phyloP scores from a whole-genome alignment of 2,888 invertebrate genomes.

The Smittia aterrima region DNA sequence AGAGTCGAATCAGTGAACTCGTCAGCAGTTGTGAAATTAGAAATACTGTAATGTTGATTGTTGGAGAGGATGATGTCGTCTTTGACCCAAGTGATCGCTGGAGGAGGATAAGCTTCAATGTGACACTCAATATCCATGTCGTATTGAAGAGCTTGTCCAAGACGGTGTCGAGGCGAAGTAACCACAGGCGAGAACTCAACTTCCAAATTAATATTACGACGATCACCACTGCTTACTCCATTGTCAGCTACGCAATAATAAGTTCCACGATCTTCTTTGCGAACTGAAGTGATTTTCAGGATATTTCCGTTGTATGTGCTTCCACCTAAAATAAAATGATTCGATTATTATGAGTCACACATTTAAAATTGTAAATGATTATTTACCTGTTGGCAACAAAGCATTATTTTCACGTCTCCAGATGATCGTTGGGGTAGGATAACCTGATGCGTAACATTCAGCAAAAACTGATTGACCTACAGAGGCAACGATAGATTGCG shows the following conservation, averaged over 20 bases:
- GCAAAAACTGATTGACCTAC: conserved; percentile 65
- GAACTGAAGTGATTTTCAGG: conserved; percentile 71
- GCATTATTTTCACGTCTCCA: conserved; percentile 94
- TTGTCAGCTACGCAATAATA: conserved; percentile 93
- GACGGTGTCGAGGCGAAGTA: conserved; percentile 74
- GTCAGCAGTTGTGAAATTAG: conserved; percentile 87
- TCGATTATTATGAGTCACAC: too few species aligned
- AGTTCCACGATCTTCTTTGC: conserved; percentile 87
- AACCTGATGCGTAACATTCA: conserved; percentile 87
- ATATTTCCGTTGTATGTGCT: conserved; percentile 69
- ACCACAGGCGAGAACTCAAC: conserved; percentile 88
- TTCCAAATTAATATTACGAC: conserved; percentile 84
- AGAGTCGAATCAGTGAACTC: conserved; percentile 89
- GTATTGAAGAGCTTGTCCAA: conserved; percentile 84
- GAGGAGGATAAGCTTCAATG: conserved; percentile 91
- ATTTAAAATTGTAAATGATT: background rate
- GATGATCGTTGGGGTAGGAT: conserved; percentile 78
- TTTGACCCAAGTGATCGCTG: conserved; percentile 88
- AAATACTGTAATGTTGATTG: conserved; percentile 88
- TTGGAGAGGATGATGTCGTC: conserved; percentile 78
- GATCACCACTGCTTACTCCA: conserved; percentile 79
- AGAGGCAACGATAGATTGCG: conserved; percentile 63
- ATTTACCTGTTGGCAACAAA: conserved; percentile 77
- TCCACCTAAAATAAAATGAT: conserved; percentile 51
- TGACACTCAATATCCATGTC: conserved; percentile 94